Base-by-base conservation (phyloP, 2,888 invertebrate species). In the Xestobium rufovillosum region DNA sequence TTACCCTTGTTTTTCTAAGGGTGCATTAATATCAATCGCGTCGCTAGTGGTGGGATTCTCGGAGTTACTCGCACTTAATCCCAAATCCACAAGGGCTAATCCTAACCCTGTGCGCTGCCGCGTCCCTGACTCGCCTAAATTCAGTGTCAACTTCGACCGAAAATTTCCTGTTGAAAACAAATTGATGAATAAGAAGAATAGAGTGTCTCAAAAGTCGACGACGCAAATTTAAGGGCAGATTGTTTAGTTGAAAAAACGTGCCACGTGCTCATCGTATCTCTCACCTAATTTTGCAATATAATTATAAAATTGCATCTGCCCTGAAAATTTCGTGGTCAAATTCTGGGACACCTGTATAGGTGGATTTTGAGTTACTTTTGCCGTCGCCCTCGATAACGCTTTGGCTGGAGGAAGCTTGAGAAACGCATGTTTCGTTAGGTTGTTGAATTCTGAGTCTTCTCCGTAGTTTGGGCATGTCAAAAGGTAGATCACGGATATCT, bases 391-490 rank as follows among this genome's bases (percentile, higher is more conserved):
- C 83, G 39, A 82, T 73, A 44, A 86, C 80, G 43, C 86, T 86
- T 55, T 85, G 80, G 56, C 85, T 86, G 14, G 85, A 85, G 11
- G 86, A 86, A 30, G 84, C 84, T 55, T 84, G 85, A 3, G 85
- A 85, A 33, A 79, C 79, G 45, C 76, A 80, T 39, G 78, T 78
- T 57, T 84, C 83, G 50, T 80, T 75, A 51, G 67, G 47, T 58
- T 69, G 61, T 55, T 75, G 72, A 44, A 78, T 78, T 46, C 86
- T 74, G 52, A 87, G 66, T 45, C 86, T 77, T 34, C 88, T 70
- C 43, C 86, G 72, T 39, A 90, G 67, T 66, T 90, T 90, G 16
- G 90, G 90, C 90, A 90, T 90, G 61, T 90, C 89, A 61, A 90
- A 90, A 38, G 90, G 90, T 57, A 90, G 71, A 60, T 89, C 79